Conservation (phyloP, 2,888 invertebrate genomes). For the Bombylius major region DNA sequence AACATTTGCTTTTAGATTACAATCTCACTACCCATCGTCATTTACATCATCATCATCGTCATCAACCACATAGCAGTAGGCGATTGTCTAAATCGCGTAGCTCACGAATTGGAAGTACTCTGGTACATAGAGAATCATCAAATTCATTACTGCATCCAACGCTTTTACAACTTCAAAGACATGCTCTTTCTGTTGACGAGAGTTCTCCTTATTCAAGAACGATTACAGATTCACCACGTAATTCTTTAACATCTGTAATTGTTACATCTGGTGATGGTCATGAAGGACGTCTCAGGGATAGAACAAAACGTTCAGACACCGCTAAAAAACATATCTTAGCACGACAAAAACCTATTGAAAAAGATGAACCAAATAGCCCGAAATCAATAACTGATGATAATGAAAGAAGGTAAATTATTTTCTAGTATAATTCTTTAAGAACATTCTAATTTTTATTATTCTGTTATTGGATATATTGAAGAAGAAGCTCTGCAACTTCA, state of each 20-base stretch:
- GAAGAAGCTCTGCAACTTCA: conserved; percentile 32
- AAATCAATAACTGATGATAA: conserved; percentile 5
- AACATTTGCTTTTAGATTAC: conserved; percentile 27
- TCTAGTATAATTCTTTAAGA: neutral
- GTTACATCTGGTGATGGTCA: conserved; percentile 2
- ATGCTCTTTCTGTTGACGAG: conserved; percentile 74
- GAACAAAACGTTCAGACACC: conserved; percentile 44
- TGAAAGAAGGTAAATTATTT: conserved; percentile 23
- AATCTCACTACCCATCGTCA: conserved; percentile 28
- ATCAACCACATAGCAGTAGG: conserved; percentile 31
- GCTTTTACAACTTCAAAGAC: conserved; percentile 49
- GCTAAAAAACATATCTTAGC: conserved; percentile 61
- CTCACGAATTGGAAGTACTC: conserved; percentile 29
- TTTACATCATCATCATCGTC: conserved; percentile 25
- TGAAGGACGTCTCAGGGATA: conserved; percentile 44
- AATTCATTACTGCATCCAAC: conserved; percentile 44
- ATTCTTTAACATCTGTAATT: conserved; percentile 8
- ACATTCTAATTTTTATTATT: neutral
- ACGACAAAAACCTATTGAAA: conserved; percentile 63
- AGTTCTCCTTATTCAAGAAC: conserved; percentile 38
- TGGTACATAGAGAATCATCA: conserved; percentile 34
- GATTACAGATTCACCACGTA: conserved; percentile 7
- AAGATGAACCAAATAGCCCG: conserved; percentile 39
- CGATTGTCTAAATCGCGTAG: conserved; percentile 22
- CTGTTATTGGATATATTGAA: conserved; percentile 1